Evolutionary conservation across 1,140 invertebrate genomes (phyloP), one percentile per base, ranked within the genome.

Genomic region (Chymomyza costata): DNA sequence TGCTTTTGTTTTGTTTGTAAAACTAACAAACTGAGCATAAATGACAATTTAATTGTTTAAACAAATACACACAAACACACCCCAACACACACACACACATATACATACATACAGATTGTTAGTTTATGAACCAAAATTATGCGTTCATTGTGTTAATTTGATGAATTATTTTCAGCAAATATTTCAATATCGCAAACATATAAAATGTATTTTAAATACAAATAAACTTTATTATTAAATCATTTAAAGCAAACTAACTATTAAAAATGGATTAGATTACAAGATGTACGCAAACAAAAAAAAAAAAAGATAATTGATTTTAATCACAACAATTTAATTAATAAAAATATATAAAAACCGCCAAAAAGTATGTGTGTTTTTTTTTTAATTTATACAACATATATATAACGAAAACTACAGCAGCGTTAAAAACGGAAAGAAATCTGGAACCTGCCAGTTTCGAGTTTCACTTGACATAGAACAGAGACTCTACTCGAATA

Each of bases 251-350:
- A 78, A 71, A 80, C 71, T 80, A 78, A 78, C 71, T 78, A 78
- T 78, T 80, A 71, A 40, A 78, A 76, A 76, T 76, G 71, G 62
- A 65, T 66, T 74, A 73, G 68, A 70, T 53, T 56, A 61, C 58
- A 43, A 54, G 21, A 25, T 8, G 8, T 46, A 62, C 19, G 53
- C 19, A 31, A 37, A 11, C 13, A 43, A 34, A 47, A n/a, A 31
- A 18, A 65, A 48, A 40, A 41, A 52, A 60, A 49, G 14, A 61
- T 61, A 45, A 76, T 71, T 80, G 73, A 78, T 78, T 78, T 78
- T 80, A 78, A 80, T 71, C 71, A 67, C 73, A 71, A 67, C 54
- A 78, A 71, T 80, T 78, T 80, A n/a, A n/a, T n/a, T n/a, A 78
- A 80, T 80, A 65, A 65, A 65, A 37, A 50, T 64, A 54, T 65